Base-by-base conservation (phyloP, 2,113 vertebrate species). In the Alligator sinensis region DNA sequence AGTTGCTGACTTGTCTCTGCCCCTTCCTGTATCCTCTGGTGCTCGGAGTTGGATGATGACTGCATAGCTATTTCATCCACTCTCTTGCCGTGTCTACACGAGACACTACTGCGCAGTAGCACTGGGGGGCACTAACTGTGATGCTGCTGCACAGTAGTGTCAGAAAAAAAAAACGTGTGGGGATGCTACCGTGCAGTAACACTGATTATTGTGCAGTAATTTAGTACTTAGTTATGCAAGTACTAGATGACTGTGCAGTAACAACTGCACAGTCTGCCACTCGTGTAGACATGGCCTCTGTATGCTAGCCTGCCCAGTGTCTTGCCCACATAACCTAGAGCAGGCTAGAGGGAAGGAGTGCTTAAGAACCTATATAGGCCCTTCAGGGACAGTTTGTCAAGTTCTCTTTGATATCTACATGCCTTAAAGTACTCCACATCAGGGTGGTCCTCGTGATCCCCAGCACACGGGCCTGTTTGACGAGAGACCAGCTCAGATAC, bases 21-120 rank as follows among this genome's bases (percentile, higher is more conserved):
- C 81, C 38, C 62, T 47, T 84, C 60, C 75, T 83, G 12, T 17
- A 12, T 11, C 12, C 55, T 17, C 5, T 2, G 0, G 0, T 17
- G 12, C 34, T 86, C 72, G 19, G 66, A 22, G 79, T 55, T 81
- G 8, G n/a, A 7, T 22, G 47, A 27, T 55, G 74, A 22, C 74
- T 27, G 93, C 72, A 86, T 54, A 34, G 2, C 6, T 70, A 11
- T 13, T 78, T 0, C 1, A 5, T 30, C 63, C 77, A 19, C 5
- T 3, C 0, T 0, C 5, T 81, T 30, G 16, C 4, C 7, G 47
- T 47, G 47, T 47, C 47, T 47, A 47, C 8, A 47, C 8, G 9
- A 47, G 47, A 47, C 47, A 84, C 64, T 15, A 25, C 3, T 30
- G 77, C 60, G 1, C 12, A 14, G 47, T 47, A 47, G 47, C 47